Conservation (phyloP, 2,797 vertebrate species). For the Clamator glandarius region DNA sequence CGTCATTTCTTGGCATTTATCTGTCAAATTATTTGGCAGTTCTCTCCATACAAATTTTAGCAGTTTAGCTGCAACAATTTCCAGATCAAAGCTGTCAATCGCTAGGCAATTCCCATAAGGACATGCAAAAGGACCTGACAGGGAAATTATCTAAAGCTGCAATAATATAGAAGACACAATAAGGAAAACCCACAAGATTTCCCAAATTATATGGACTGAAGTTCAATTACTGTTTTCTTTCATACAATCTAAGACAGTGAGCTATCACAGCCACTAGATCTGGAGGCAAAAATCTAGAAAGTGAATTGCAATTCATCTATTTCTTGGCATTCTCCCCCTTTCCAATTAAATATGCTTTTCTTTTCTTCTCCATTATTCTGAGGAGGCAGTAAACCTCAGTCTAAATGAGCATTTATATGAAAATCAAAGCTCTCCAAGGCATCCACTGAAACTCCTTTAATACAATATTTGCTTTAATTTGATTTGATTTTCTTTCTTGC, state of each 20-base stretch:
- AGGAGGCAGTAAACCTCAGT: constrained; percentile 56
- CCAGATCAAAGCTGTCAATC: constrained; percentile 70
- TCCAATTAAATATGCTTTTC: constrained; percentile 52
- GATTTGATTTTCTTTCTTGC: constrained; percentile 48
- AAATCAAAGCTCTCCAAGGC: constrained; percentile 62
- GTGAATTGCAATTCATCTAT: constrained; percentile 33
- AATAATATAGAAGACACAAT: neutral
- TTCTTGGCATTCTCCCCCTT: constrained; percentile 43
- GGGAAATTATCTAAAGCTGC: constrained; percentile 41
- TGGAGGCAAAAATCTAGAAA: constrained; percentile 48
- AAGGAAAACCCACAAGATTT: neutral
- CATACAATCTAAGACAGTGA: neutral
- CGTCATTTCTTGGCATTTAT: constrained; percentile 50
- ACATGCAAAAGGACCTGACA: constrained; percentile 48
- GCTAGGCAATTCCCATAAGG: constrained; percentile 57
- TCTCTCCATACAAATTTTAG: constrained; percentile 31
- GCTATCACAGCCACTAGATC: constrained; percentile 1
- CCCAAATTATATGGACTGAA: neutral
- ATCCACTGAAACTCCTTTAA: constrained; percentile 45
- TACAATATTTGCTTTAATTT: constrained; percentile 62
- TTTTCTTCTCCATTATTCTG: constrained; percentile 39
- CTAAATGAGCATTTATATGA: constrained; percentile 65
- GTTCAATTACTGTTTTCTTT: constrained; percentile 22
- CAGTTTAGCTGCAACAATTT: constrained; percentile 63
- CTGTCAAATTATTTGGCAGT: constrained; percentile 67